Percentiles rank a stretch among this genome's conserved stretches.
Evolutionary conservation across 1,140 invertebrate genomes (phyloP).

Genomic region (Calliphora vicina): DNA sequence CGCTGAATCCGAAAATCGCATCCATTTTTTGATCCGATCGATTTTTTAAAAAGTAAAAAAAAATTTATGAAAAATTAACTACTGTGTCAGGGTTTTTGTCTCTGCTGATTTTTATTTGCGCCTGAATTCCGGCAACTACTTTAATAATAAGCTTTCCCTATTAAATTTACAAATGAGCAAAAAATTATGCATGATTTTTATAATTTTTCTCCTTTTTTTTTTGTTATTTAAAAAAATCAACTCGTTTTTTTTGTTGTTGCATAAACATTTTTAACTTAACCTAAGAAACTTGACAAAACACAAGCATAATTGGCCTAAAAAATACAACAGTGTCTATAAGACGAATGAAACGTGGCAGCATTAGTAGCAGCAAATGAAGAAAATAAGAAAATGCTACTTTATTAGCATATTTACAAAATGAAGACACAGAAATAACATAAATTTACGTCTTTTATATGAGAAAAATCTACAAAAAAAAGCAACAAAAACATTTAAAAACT

Average conservation of each 20-base stretch:
- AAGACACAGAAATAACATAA: conserved; percentile 8
- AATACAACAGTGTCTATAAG: too few relatives aligned
- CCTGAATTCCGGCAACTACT: too few relatives aligned
- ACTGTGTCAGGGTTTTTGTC: too few relatives aligned
- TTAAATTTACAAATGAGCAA: not conserved
- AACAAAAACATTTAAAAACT: not conserved
- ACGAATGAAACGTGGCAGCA: not conserved
- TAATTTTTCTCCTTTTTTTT: not conserved
- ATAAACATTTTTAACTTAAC: not conserved
- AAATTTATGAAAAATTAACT: too few relatives aligned
- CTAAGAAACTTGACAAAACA: conserved; percentile 13
- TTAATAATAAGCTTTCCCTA: too few relatives aligned
- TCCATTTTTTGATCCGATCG: too few relatives aligned
- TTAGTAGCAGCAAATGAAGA: not conserved
- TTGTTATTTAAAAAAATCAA: not conserved
- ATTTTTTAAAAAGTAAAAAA: too few relatives aligned
- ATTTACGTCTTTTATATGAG: conserved; percentile 11
- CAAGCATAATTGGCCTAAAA: conserved; percentile 27
- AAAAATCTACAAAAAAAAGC: not conserved
- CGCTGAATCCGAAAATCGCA: too few relatives aligned
- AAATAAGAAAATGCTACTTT: not conserved
- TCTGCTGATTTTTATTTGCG: too few relatives aligned
- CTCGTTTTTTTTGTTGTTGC: not conserved
- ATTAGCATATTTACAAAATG: conserved; percentile 24
- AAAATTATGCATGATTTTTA: not conserved